Percentiles rank a stretch among this genome's conserved stretches.
Evolutionary conservation across 2,888 invertebrate species (phyloP).

Genomic region (Nasonovia ribisnigri): DNA sequence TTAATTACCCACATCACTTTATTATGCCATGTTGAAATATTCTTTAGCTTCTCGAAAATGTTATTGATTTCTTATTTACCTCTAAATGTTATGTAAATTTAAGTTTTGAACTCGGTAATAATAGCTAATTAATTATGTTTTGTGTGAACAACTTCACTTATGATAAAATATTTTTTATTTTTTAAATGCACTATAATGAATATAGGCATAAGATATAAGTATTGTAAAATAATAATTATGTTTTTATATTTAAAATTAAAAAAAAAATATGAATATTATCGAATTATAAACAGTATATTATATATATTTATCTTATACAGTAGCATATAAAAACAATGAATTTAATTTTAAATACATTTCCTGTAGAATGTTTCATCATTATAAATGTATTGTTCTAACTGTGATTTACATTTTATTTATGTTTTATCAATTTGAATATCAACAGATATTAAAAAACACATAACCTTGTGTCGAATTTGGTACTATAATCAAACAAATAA

Average conservation of each 20-base stretch:
- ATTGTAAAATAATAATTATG: neutral
- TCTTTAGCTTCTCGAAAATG: neutral
- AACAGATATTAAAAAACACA: conserved; percentile 35
- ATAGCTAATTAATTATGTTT: neutral
- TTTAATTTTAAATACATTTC: conserved; percentile 48
- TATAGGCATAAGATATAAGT: neutral
- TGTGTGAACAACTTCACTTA: neutral
- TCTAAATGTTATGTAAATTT: neutral
- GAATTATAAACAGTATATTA: neutral
- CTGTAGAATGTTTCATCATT: conserved; percentile 44
- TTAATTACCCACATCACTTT: neutral
- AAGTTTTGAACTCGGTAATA: neutral
- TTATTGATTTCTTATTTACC: neutral
- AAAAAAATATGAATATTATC: conserved; percentile 12
- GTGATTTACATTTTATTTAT: conserved; percentile 50
- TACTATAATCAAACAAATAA: conserved; percentile 28
- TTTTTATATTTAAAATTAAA: neutral
- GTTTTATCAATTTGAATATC: conserved; percentile 42
- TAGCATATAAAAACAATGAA: conserved; percentile 34
- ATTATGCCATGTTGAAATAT: neutral
- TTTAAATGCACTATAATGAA: neutral
- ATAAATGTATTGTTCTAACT: conserved; percentile 48
- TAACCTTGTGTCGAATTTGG: conserved; percentile 21
- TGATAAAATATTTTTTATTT: neutral
- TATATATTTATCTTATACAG: neutral